These are phyloP conservation scores for Etheostoma spectabile DNA, from an alignment of 2,113 vertebrate species.

Conservation along the genomic window DNA sequence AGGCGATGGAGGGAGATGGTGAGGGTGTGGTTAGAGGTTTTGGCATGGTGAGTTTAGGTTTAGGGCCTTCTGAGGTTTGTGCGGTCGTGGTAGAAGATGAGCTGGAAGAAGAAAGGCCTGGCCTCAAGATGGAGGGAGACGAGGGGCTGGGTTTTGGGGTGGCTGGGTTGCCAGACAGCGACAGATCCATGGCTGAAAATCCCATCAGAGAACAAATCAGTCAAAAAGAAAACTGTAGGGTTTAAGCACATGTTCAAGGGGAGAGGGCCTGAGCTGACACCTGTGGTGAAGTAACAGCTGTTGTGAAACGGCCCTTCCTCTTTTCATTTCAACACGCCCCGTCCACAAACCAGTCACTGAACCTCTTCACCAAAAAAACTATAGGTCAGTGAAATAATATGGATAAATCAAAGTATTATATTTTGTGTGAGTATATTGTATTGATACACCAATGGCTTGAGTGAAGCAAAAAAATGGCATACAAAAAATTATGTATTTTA, in stretches of 20 bases:
- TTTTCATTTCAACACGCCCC: background rate
- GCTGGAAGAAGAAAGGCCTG: conserved; percentile 30
- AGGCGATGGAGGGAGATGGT: conserved; percentile 37
- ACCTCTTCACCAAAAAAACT: background rate
- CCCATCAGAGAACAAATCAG: background rate
- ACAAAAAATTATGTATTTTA: background rate
- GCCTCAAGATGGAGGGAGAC: conserved; percentile 39
- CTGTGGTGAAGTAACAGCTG: conserved; percentile 43
- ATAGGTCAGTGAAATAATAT: background rate
- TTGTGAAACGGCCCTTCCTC: background rate
- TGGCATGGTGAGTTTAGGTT: conserved; percentile 51
- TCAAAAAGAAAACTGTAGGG: background rate
- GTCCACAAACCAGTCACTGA: background rate
- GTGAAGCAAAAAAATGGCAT: background rate
- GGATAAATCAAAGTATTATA: background rate
- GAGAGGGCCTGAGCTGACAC: background rate
- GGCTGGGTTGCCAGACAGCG: conserved; percentile 24
- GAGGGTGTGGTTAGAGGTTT: conserved; percentile 49
- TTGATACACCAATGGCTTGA: background rate
- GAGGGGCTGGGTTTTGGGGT: conserved; percentile 35
- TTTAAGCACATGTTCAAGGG: background rate
- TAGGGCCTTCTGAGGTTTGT: conserved; percentile 25
- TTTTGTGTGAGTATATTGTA: background rate
- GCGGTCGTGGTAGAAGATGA: conserved; percentile 31
- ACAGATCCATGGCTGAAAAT: conserved; percentile 76